phyloP scores from a whole-genome alignment of 2,113 vertebrate species.

The Pollimyrus isidori region DNA sequence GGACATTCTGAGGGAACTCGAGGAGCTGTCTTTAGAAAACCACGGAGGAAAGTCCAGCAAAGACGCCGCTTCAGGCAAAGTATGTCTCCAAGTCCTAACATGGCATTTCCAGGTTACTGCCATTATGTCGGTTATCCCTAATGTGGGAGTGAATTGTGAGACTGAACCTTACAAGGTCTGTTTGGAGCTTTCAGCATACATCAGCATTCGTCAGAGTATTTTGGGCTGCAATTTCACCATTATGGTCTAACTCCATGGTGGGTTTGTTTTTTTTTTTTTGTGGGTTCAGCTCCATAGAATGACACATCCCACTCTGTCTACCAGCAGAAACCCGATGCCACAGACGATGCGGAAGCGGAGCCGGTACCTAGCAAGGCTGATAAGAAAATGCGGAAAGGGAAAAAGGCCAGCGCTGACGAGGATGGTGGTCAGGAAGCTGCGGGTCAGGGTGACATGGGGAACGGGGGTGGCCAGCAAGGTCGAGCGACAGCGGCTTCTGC shows the following conservation, averaged over 20 bases:
- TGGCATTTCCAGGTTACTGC: not conserved
- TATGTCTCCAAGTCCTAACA: not conserved
- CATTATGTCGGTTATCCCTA: not conserved
- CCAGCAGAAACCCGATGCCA: conserved; percentile 65
- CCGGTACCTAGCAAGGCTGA: conserved; percentile 72
- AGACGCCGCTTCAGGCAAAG: conserved; percentile 61
- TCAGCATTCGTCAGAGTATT: not conserved
- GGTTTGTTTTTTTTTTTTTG: not conserved
- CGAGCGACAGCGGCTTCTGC: conserved; percentile 44
- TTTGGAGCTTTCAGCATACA: not conserved
- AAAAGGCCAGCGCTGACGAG: conserved; percentile 67
- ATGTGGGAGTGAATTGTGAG: not conserved
- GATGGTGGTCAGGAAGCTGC: conserved; percentile 61
- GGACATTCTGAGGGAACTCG: conserved; percentile 91
- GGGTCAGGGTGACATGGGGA: conserved; percentile 36
- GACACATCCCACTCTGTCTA: not conserved
- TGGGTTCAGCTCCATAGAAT: not conserved
- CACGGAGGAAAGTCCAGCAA: conserved; percentile 69
- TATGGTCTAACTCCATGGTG: not conserved
- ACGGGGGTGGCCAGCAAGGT: conserved; percentile 58
- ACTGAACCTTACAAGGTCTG: not conserved
- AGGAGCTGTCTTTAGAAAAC: conserved; percentile 80
- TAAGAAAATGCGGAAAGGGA: conserved; percentile 83
- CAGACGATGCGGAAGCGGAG: conserved; percentile 52
- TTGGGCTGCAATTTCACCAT: not conserved